Percentiles rank a stretch among this genome's conserved stretches.
Evolutionary conservation across 2,888 invertebrate species (phyloP).

Genomic region (Clusia tigrina): DNA sequence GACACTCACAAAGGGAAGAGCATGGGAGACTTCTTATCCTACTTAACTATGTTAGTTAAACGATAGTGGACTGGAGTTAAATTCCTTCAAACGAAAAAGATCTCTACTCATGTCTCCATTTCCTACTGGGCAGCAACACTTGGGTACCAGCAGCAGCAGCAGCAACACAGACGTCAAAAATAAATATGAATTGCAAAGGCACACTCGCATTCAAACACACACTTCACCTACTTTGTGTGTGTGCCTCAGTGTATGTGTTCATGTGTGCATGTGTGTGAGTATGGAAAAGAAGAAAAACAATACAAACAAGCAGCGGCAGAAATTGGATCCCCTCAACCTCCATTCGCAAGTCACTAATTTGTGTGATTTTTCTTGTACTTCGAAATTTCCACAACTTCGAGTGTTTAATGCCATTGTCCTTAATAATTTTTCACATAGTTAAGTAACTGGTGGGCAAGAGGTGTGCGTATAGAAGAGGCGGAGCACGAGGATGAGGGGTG

Average conservation of each 20-base stretch:
- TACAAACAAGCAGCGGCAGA: not conserved
- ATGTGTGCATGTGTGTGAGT: not conserved
- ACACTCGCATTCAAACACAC: not conserved
- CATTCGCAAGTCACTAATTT: conserved; percentile 23
- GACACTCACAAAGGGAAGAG: no score
- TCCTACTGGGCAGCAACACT: conserved; percentile 12
- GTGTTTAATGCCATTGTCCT: conserved; percentile 40
- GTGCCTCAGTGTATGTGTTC: not conserved
- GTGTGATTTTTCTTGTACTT: conserved; percentile 23
- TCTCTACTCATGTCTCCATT: no score
- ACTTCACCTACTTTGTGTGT: conserved; percentile 30
- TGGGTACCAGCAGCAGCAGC: not conserved
- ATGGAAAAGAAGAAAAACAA: conserved; percentile 8
- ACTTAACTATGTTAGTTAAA: no score
- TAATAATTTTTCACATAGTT: conserved; percentile 23
- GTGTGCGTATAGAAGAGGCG: not conserved
- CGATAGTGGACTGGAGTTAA: no score
- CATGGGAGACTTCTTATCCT: no score
- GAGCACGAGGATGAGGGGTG: not conserved
- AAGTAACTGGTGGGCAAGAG: not conserved
- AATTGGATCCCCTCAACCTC: conserved; percentile 13
- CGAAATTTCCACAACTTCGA: conserved; percentile 35
- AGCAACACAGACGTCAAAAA: conserved; percentile 14
- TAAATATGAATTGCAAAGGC: not conserved
- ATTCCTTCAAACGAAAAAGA: no score